phyloP scores from a whole-genome alignment of 2,888 invertebrate species.

The Erpobdella octoculata region DNA sequence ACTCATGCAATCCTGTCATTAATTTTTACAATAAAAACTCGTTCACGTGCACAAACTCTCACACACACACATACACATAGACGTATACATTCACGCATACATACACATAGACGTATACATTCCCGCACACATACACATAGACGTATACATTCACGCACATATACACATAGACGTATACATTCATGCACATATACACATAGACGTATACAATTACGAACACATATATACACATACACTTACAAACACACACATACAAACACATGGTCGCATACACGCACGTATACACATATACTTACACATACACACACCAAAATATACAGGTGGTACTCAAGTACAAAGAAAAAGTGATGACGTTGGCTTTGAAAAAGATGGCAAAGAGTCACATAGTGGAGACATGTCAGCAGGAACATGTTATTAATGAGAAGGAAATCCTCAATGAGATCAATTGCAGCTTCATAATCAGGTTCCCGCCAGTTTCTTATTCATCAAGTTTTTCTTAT shows the following conservation, averaged over 20 bases:
- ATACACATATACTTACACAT: neutral
- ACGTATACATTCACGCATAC: too few species aligned
- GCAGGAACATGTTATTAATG: slow-evolving; percentile 97
- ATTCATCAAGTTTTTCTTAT: too few species aligned
- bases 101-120: too few species aligned
- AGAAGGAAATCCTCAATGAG: slow-evolving; percentile 89
- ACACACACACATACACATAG: too few species aligned
- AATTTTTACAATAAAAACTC: too few species aligned
- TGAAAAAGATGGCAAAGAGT: slow-evolving; percentile 96
- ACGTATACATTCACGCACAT: neutral
- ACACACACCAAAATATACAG: neutral
- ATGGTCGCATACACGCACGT: neutral
- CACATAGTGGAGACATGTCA: slow-evolving; percentile 93
- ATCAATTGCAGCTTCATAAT: slow-evolving; percentile 94
- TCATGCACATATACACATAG: neutral
- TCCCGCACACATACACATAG: too few species aligned
- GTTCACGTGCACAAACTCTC: too few species aligned
- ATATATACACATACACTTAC: neutral
- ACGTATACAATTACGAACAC: neutral
- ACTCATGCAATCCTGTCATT: too few species aligned
- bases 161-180: neutral
- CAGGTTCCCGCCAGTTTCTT: too few species aligned
- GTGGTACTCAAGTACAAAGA: slow-evolving; percentile 6
- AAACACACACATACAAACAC: neutral
- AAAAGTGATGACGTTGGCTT: slow-evolving; percentile 55